phyloP scores from a whole-genome alignment of 2,113 vertebrate genomes.

The Gopherus evgoodei region DNA sequence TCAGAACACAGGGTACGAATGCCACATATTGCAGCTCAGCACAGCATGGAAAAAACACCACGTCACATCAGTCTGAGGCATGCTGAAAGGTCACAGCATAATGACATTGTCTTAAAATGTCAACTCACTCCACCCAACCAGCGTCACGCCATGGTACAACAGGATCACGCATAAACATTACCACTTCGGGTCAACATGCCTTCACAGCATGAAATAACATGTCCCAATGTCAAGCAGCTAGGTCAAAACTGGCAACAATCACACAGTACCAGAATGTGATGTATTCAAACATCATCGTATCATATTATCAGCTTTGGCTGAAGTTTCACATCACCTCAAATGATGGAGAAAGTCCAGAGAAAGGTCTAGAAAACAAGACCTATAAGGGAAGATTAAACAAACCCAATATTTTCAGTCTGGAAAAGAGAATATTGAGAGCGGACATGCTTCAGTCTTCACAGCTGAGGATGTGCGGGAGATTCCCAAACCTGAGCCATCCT shows the following conservation, averaged over 20 bases:
- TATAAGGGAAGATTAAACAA: too few species aligned
- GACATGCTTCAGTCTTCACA: too few species aligned
- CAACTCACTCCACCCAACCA: neutral
- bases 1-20: neutral
- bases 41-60: neutral
- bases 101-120: neutral
- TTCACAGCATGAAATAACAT: neutral
- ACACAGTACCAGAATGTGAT: neutral
- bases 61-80: too few species aligned
- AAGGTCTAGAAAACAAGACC: too few species aligned
- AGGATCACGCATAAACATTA: neutral
- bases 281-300: neutral
- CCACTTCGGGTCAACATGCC: neutral
- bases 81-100: neutral
- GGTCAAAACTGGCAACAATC: neutral
- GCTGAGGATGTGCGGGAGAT: too few species aligned
- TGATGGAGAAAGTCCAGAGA: neutral
- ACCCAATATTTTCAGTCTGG: too few species aligned
- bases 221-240: neutral
- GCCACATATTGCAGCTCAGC: too few species aligned
- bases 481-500: too few species aligned
- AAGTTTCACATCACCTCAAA: neutral
- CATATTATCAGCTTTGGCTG: neutral
- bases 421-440: too few species aligned
- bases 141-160: neutral